phyloP scores from a whole-genome alignment of 2,113 vertebrate genomes.

The Pantherophis guttatus region DNA sequence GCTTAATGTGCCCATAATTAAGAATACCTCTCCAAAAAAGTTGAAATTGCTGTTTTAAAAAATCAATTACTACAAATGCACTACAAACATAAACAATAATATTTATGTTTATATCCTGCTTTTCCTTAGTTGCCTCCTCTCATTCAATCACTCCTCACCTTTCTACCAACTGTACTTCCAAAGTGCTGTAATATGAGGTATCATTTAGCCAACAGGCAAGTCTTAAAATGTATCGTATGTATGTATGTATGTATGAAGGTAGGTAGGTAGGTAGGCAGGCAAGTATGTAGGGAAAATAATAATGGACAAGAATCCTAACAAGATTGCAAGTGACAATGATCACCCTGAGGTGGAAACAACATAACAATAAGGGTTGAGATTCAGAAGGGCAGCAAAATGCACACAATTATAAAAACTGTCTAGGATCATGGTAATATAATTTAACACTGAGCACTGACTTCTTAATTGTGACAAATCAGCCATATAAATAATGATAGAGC shows the following conservation, averaged over 20 bases:
- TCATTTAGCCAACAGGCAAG: background rate
- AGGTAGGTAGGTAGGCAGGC: too few species aligned
- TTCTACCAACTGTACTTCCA: too few species aligned
- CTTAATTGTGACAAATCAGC: background rate
- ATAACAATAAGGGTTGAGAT: background rate
- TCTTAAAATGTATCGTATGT: background rate
- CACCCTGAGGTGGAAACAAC: background rate
- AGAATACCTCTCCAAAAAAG: background rate
- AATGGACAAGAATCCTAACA: background rate
- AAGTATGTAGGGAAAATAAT: too few species aligned
- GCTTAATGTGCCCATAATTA: background rate
- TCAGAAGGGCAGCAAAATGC: background rate
- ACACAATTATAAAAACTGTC: background rate
- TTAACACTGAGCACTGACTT: conserved; percentile 2
- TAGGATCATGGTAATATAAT: background rate
- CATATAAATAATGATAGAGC: conserved; percentile 11
- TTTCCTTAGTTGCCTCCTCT: background rate
- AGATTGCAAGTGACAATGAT: background rate
- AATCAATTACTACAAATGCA: too few species aligned
- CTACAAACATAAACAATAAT: background rate
- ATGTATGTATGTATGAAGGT: too few species aligned
- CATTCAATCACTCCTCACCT: background rate
- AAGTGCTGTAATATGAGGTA: background rate
- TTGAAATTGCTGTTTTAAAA: background rate
- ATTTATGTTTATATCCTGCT: background rate